phyloP scores from a whole-genome alignment of 1,140 invertebrate genomes.

The Bilobella aurantiaca region DNA sequence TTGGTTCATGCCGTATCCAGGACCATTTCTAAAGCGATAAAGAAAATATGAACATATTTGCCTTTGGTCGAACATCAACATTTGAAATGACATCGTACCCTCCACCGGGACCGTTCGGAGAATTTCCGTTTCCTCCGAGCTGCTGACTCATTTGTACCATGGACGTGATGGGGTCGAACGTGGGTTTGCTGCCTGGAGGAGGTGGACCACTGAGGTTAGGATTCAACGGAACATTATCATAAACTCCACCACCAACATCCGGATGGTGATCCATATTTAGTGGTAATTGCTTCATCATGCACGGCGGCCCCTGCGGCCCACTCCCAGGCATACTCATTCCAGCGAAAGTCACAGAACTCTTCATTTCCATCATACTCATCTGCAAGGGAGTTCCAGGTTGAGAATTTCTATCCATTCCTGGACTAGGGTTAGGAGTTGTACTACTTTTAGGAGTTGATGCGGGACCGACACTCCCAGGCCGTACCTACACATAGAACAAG shows the following conservation, averaged over 20 bases:
- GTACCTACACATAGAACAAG: slow-evolving; percentile 12
- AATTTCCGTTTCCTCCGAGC: slow-evolving; percentile 57
- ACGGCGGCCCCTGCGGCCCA: slow-evolving; percentile 19
- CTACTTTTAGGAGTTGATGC: slow-evolving; percentile 30
- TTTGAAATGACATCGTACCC: slow-evolving; percentile 36
- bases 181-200: slow-evolving; percentile 36
- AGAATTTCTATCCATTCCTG: slow-evolving; percentile 29
- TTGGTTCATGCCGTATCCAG: slow-evolving; percentile 42
- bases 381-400: slow-evolving; percentile 34
- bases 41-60: neutral
- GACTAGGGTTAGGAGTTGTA: slow-evolving; percentile 35
- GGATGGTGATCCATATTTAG: slow-evolving; percentile 41
- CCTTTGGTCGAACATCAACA: slow-evolving; percentile 15
- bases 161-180: slow-evolving; percentile 83
- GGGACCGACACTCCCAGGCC: slow-evolving; percentile 34
- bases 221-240: slow-evolving; percentile 70
- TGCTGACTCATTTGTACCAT: slow-evolving; percentile 89
- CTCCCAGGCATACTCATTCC: slow-evolving; percentile 16
- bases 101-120: slow-evolving; percentile 39
- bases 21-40: slow-evolving; percentile 37
- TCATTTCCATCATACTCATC: slow-evolving; percentile 32
- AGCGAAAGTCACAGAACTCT: slow-evolving; percentile 19
- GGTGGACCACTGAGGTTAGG: slow-evolving; percentile 56
- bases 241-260: slow-evolving; percentile 24
- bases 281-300: slow-evolving; percentile 38